phyloP scores from a whole-genome alignment of 2,113 vertebrate genomes.

The Psittacus erithacus region DNA sequence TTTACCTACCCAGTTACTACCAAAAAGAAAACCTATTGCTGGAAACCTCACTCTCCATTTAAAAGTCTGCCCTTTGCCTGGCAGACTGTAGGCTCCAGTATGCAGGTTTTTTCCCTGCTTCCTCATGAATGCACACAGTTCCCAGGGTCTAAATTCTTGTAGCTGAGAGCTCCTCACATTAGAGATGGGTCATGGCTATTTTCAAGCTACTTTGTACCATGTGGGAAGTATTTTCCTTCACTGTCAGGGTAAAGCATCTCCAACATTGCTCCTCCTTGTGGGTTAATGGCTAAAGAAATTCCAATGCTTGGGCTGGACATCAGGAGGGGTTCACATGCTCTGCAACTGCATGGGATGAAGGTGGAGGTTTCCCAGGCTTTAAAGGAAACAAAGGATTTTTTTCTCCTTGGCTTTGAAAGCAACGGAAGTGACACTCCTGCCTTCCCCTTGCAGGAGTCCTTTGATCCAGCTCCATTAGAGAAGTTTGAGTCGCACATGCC shows the following conservation, averaged over 20 bases:
- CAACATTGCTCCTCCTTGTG: background rate
- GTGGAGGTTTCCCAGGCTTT: background rate
- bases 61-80: background rate
- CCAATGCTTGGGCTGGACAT: background rate
- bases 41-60: background rate
- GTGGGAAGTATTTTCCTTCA: background rate
- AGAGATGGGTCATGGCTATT: background rate
- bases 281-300: background rate
- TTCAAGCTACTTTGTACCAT: background rate
- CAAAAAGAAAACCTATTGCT: background rate
- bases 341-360: background rate
- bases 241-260: background rate
- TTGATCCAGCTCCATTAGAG: constrained; percentile 10
- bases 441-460: background rate
- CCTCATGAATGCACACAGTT: background rate
- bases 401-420: background rate
- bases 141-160: background rate
- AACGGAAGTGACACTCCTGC: background rate
- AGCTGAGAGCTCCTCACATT: background rate
- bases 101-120: background rate
- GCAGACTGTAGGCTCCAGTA: background rate
- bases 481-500: background rate
- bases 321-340: background rate
- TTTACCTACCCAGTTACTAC: background rate
- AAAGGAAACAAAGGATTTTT: background rate